phyloP scores from a whole-genome alignment of 2,797 vertebrate species.

The Enteromius paludinosus region DNA sequence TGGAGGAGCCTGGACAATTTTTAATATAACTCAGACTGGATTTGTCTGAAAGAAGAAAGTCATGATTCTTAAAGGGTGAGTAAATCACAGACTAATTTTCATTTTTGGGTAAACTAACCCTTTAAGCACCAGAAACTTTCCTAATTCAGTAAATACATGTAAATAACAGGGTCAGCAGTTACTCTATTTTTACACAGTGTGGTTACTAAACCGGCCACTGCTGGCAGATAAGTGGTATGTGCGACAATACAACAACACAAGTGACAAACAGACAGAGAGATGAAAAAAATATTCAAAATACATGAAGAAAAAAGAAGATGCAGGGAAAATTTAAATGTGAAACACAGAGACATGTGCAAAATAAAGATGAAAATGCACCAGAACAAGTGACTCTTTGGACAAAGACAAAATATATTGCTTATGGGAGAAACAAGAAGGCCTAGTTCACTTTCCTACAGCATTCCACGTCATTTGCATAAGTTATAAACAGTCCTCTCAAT shows the following conservation, averaged over 20 bases:
- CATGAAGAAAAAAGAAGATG: too few species aligned
- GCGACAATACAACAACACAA: neutral
- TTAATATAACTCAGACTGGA: too few species aligned
- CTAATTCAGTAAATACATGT: neutral
- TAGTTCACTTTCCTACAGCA: neutral
- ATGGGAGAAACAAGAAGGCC: neutral
- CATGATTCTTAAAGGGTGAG: too few species aligned
- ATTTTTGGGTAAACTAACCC: too few species aligned
- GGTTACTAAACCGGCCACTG: neutral
- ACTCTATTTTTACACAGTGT: neutral
- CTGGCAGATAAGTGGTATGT: neutral
- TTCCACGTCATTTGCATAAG: constrained; percentile 72
- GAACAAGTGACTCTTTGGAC: neutral
- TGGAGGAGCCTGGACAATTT: too few species aligned
- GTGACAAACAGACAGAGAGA: neutral
- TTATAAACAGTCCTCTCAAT: constrained; percentile 73
- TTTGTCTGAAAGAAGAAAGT: too few species aligned
- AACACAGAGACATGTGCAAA: neutral
- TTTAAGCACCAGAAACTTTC: neutral
- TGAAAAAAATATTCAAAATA: neutral
- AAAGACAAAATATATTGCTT: neutral
- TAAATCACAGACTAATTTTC: too few species aligned
- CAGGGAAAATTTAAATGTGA: neutral
- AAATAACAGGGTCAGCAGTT: neutral
- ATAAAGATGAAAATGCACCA: neutral